These are phyloP conservation scores for Nomada fabriciana DNA, from an alignment of 2,888 invertebrate species.

Conservation along the genomic window DNA sequence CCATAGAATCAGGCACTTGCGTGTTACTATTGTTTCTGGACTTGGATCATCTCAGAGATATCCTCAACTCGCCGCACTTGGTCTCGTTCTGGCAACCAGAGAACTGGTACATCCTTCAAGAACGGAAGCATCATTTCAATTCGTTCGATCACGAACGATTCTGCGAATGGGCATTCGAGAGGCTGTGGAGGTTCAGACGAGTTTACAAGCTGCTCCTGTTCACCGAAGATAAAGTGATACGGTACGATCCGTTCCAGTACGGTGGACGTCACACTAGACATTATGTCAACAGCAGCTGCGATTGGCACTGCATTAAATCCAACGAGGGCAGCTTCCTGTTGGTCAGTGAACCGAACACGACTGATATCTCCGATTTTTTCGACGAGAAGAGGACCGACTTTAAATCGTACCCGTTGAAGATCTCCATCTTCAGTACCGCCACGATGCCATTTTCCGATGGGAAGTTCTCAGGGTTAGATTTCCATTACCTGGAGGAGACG, in stretches of 20 bases:
- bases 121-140: not conserved
- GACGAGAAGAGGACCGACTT: conserved; percentile 59
- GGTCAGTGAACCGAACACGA: not conserved
- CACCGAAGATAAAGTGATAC: conserved; percentile 15
- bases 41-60: conserved; percentile 9
- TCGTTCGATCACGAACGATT: conserved; percentile 20
- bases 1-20: conserved; percentile 23
- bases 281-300: conserved; percentile 21
- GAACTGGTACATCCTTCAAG: conserved; percentile 44
- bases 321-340: not conserved
- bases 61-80: conserved; percentile 35
- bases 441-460: conserved; percentile 25
- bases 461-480: conserved; percentile 24
- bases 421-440: conserved; percentile 78
- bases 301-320: conserved; percentile 6
- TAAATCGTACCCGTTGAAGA: conserved; percentile 78
- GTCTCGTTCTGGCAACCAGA: conserved; percentile 54
- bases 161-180: conserved; percentile 49
- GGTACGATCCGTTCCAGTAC: conserved; percentile 43
- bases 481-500: conserved; percentile 37
- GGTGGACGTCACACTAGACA: not conserved
- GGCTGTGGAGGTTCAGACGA: conserved; percentile 36
- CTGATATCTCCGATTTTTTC: conserved; percentile 1
- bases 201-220: conserved; percentile 36
- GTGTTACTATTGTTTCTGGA: conserved; percentile 34